Base-by-base conservation (phyloP, 2,888 invertebrate species). In the Temnothorax ravouxi region DNA sequence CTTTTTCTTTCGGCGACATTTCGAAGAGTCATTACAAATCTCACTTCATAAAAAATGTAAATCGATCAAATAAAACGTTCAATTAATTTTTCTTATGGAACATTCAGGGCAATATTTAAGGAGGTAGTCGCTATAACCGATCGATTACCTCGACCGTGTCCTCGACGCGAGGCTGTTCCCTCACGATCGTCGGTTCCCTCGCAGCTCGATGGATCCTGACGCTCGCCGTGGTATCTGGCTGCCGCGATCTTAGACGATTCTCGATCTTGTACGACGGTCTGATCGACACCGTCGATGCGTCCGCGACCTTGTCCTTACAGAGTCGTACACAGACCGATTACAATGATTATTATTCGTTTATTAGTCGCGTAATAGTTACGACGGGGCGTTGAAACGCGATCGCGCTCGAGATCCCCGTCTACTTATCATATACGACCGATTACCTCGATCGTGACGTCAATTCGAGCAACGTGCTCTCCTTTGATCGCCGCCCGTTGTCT, bases 121-220 rank as follows among this genome's bases (percentile, higher is more conserved):
- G 1, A 9, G 18, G 34, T 71, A 59, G 25, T 8, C 52, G 41
- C 21, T 56, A 47, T n/a, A n/a, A n/a, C 11, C 18, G 41, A 15
- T 34, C 84, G 84, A 86, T 92, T 91, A 92, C 91, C 92, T 92
- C 90, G 84, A 89, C 75, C 83, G 59, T 21, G 15, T 87, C 85
- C 11, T 91, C 90, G 81, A 85, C 80, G 77, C 83, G 77, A 44
- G 87, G 29, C 69, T 75, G 77, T 50, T 89, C 87, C 77, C 56
- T 88, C 38, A 77, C 77, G 47, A 47, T 47, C n/a, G 50, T 54
- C 34, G 9, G 72, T 52, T 88, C 87, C 80, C 62, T 89, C 66
- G 84, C 76, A n/a, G 83, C 25, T 41, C 83, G 88, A 5, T 91
- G 90, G 44, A 92, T 84, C 77, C 91, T 89, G 85, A 91, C 92